Evolutionary conservation across 2,888 invertebrate species (phyloP), one percentile per base, ranked within the genome.

Genomic region (Auanema freiburgensis): DNA sequence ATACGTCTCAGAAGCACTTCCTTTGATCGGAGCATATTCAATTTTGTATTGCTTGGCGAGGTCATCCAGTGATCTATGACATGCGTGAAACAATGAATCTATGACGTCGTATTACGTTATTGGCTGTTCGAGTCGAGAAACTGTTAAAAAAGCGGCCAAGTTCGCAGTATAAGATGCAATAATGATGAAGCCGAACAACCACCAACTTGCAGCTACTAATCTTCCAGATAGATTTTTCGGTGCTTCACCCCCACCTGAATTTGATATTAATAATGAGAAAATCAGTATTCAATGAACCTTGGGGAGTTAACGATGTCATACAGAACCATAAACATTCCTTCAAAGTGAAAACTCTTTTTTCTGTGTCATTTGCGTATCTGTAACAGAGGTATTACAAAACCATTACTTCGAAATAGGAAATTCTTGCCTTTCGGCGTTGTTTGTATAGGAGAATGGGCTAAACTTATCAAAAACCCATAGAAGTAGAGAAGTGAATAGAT

Each of bases 311-410:
- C 42, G 95, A 96, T 46, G 96, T 96, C 93, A 97, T 94, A 83
- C 96, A 96, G 85, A 97, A 97, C 96, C 96, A 97, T 0, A 97
- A 88, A 82, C 95, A 95, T 85, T 97, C 97, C 84, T 94, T 95
- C 42, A 97, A 85, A 51, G 91, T 92, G 83, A 97, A 97, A 83
- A 93, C 92, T 3, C 96, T 87, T 83, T 94, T 94, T 65, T 86
- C 86, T 8, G 83, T 76, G 42, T 83, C 83, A 44, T 79, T 75
- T 83, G 90, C 91, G 84, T 93, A 94, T 83, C 74, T 72, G 59
- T 5, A 61, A 62, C 14, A 57, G 24, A 50, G 46, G 51, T 52
- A 63, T 49, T 40, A 14, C 59, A 25, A 43, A 49, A 16, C 42
- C 12, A 10, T 4, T 16, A 41, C n/a, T 25, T 11, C 33, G 18